Base-by-base conservation (phyloP, 2,888 invertebrate species). In the Bhutanitis thaidina region DNA sequence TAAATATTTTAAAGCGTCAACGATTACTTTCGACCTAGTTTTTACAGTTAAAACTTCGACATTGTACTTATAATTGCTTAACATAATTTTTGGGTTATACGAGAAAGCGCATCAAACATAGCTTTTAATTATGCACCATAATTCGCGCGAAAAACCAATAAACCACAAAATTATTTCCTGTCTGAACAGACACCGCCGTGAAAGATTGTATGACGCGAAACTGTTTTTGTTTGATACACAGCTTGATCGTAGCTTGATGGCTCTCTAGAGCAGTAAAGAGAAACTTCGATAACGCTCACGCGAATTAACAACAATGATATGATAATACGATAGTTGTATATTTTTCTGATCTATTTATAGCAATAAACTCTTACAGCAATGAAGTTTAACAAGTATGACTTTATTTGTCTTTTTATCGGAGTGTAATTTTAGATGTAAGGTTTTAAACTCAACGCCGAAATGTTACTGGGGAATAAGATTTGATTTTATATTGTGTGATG, bases 151-250 rank as follows among this genome's bases (percentile, higher is more conserved):
- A 79, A 75, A 77, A 64, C 73, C 74, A 80, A 83, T 83, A 84
- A 80, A 76, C 72, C 78, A 79, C 78, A 78, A 80, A 83, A 85
- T 83, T 78, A 77, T 79, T 80, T 81, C 77, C 74, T 73, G 71
- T 67, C 66, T 40, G 36, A 57, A 62, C 67, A 61, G 65, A 71
- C 72, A 71, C 60, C 70, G 65, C 63, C 63, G 64, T 63, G 53
- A 60, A 62, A 69, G 58, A 70, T 68, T 61, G 61, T 58, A 57
- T 47, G 13, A 14, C 38, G 12, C 20, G 16, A 29, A 12, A 14
- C 29, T 16, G 36, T 41, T 49, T 29, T 41, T 48, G 36, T 45
- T 29, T 39, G 10, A 20, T 10, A 27, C 15, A 36, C 27, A 27
- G n/a, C 25, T 16, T 27, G 10, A 10, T 32, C 8, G 10, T 32